Evolutionary conservation across 2,888 invertebrate species (phyloP), one percentile per base, ranked within the genome.

Genomic region (Pachycephus smyrnensis): DNA sequence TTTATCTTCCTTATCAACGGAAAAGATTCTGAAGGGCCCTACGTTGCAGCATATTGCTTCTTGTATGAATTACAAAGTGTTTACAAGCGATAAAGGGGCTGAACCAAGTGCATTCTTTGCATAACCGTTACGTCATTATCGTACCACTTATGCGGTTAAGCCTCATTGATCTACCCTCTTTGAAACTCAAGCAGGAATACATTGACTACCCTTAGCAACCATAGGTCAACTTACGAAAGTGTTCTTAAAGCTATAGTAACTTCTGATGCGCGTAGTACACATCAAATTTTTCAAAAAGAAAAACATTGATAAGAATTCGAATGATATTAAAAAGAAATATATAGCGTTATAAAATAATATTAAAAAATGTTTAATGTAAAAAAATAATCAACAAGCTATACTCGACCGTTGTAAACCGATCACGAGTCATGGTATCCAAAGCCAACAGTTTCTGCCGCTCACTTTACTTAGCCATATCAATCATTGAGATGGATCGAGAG

Each of bases 401-500:
- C 1, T 23, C 23, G 9, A 23, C 55, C 23, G 75, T 75, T 75
- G 75, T 77, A 69, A 77, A 77, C 31, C 75, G 77, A 55, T 55
- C 55, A 9, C 23, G 55, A 77, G 77, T 77, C 77, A 31, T 55
- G 23, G 23, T 23, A 55, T 55, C 55, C 55, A 55, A 55, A 75
- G 75, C 40, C 32, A 32, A 55, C 71, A 75, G 73, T n/a, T 36
- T 40, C 69, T 31, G 69, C 68, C 71, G n/a, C 71, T 55, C 31
- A 23, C 55, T 55, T 55, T 71, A 31, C 71, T 31, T 23, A 75
- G 40, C 37, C 75, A 77, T 77, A 77, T 77, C 77, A 73, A 77
- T 77, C 77, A 77, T 32, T 69, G 75, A 75, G 77, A 77, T 77
- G 77, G 77, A 77, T 77, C 77, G 77, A 77, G 77, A 77, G 74